A percentile compares a stretch with the other conserved stretches of the same genome.
Conservation (phyloP, 2,113 vertebrate species). For the Clinocottus analis region DNA sequence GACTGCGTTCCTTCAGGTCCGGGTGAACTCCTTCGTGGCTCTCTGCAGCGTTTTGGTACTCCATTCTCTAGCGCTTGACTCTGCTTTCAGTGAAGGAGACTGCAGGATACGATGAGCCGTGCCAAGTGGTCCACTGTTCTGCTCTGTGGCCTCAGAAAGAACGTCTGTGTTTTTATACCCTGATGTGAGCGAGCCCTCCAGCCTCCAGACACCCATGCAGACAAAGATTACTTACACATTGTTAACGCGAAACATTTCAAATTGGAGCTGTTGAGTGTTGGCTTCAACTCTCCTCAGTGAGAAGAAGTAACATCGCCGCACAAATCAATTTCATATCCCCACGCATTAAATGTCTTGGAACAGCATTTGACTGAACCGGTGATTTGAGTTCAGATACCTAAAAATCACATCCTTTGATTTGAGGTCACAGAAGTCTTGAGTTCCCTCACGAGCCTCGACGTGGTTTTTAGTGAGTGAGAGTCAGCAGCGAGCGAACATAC, state of each 20-base stretch:
- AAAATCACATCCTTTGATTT: neutral
- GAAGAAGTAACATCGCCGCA: neutral
- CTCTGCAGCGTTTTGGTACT: conserved; percentile 24
- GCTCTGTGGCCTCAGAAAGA: neutral
- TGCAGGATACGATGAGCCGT: neutral
- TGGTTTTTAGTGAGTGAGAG: too few relatives aligned
- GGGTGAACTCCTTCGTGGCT: neutral
- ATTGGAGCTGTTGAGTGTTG: neutral
- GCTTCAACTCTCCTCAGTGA: neutral
- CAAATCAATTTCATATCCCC: conserved; percentile 12
- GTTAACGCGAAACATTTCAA: neutral
- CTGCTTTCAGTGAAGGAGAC: neutral
- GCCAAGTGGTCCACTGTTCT: neutral
- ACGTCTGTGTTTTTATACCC: conserved; percentile 18
- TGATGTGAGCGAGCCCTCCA: neutral
- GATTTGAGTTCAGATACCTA: neutral
- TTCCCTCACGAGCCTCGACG: too few relatives aligned
- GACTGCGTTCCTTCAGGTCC: conserved; percentile 3
- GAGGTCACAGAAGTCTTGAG: neutral
- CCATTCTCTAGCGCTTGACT: conserved; percentile 19
- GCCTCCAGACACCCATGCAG: conserved; percentile 1
- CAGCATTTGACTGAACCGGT: conserved; percentile 27
- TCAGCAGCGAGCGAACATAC: neutral
- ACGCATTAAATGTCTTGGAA: neutral
- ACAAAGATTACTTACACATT: neutral